Base-by-base conservation (phyloP, 1,140 invertebrate species). In the Chlorops oryzae region DNA sequence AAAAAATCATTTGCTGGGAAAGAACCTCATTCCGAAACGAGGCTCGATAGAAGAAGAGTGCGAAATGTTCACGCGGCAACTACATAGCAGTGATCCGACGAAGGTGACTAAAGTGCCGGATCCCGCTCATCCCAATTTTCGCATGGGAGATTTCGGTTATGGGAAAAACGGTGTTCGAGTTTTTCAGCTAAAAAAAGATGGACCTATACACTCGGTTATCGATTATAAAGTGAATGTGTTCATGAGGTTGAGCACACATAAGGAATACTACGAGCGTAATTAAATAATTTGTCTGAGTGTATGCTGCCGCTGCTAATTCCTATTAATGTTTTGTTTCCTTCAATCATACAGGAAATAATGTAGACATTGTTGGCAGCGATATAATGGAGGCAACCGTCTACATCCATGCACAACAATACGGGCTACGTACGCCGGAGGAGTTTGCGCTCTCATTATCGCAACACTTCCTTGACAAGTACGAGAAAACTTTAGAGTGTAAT, bases 211-310 rank as follows among this genome's bases (percentile, higher is more conserved):
- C 18, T 22, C 15, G 17, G 38, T 49, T 5, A 41, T 24, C 17
- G 47, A 49, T 21, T 49, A 28, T 28, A 28, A 21, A 27, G 38
- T 49, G 13, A 41, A 21, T 6, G 27, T 39, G 2, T 28, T 41
- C 32, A 41, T 49, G 47, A 21, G 38, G 13, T 22, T 49, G 18
- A 17, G 37, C 9, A 49, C 37, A 18, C 47, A 41, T 20, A 49
- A 49, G 21, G 47, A 49, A 41, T 49, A 49, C 13, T 49, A 49
- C 18, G 47, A 32, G 34, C 37, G 47, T 49, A 41, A 24, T 5
- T 3, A 13, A 9, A 17, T 3, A 3, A 35, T 5, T 5, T 13
- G 6, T 43, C 6, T 43, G 3, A 24, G 13, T 23, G 12, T 24
- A 25, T 15, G 15, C 35, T 32, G 20, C n/a, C 5, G 3, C 20